phyloP scores from a whole-genome alignment of 2,888 invertebrate species.

The Elegia similella region DNA sequence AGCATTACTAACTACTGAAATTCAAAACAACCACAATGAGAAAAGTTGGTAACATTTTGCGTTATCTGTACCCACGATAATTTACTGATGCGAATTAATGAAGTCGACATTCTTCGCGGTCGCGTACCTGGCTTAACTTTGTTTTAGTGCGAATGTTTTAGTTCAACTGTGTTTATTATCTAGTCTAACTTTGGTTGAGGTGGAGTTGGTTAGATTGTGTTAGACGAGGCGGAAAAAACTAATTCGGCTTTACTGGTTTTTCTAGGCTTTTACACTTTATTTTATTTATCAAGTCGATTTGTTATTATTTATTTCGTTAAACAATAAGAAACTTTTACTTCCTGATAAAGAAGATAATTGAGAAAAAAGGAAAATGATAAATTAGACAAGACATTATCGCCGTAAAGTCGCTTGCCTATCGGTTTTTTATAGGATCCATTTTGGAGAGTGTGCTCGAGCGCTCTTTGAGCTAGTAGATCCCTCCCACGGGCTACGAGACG shows the following conservation, averaged over 20 bases:
- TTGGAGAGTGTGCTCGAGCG: too few species aligned
- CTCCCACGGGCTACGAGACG: too few species aligned
- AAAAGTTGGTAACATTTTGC: slow-evolving; percentile 4
- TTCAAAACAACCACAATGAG: slow-evolving; percentile 17
- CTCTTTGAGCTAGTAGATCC: too few species aligned
- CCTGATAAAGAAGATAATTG: too few species aligned
- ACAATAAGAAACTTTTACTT: too few species aligned
- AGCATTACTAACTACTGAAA: slow-evolving; percentile 14
- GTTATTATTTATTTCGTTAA: too few species aligned
- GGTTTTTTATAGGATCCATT: too few species aligned
- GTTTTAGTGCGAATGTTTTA: background rate
- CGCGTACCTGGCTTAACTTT: background rate
- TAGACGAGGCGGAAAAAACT: background rate
- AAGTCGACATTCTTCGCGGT: slow-evolving; percentile 1
- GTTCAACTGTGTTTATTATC: background rate
- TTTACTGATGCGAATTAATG: slow-evolving; percentile 20
- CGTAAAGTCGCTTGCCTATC: too few species aligned
- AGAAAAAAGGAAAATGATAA: too few species aligned
- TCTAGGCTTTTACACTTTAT: too few species aligned
- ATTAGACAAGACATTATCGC: too few species aligned
- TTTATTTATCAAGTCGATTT: too few species aligned
- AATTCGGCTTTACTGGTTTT: background rate
- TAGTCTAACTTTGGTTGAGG: background rate
- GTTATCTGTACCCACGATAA: slow-evolving; percentile 1
- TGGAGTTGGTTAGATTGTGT: background rate